Base-by-base conservation (phyloP, 2,888 invertebrate genomes). In the Argyresthia albistria region DNA sequence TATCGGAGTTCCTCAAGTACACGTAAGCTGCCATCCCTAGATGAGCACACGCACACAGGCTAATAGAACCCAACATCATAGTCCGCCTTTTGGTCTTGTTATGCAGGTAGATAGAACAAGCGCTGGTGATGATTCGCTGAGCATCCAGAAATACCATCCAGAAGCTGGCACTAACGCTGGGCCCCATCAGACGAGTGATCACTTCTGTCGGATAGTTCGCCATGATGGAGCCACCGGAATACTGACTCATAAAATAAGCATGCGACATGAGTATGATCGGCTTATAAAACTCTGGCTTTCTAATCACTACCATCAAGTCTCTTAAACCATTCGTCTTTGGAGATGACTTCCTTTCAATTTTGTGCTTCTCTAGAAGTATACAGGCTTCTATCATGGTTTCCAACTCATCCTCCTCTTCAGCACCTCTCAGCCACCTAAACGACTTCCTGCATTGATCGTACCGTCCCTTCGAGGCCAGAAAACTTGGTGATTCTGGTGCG, bases 141-240 rank as follows among this genome's bases (percentile, higher is more conserved):
- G 83, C 60, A 57, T 93, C 93, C 39, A 93, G 74, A 11, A 90
- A 78, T 25, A 93, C 80, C 65, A 91, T 92, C 67, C 91, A 91
- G 58, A 91, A 73, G 57, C 92, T 89, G 2, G 89, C 88, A 64
- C 92, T 88, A 0, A 90, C 84, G 1, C 73, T 70, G 0, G 89
- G 84, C 0, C 91, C 90, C 51, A 92, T 81, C 10, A 90, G 73
- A 45, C 88, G 70, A 6, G 74, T 69, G 55, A 93, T 83, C 37
- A 92, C 89, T 43, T 86, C 78, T 0, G 92, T 91, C 0, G 92
- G 90, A 65, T 92, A 93, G 1, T 91, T 90, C 0, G 90, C 89
- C 60, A 93, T 88, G 0, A 91, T 91, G 52, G 91, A 91, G 1
- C 91, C 89, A 0, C 93, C 93, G 1, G 91, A 87, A 56, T 92